Base-by-base conservation (phyloP, 2,113 vertebrate genomes). In the Potamarius usumacintae region DNA sequence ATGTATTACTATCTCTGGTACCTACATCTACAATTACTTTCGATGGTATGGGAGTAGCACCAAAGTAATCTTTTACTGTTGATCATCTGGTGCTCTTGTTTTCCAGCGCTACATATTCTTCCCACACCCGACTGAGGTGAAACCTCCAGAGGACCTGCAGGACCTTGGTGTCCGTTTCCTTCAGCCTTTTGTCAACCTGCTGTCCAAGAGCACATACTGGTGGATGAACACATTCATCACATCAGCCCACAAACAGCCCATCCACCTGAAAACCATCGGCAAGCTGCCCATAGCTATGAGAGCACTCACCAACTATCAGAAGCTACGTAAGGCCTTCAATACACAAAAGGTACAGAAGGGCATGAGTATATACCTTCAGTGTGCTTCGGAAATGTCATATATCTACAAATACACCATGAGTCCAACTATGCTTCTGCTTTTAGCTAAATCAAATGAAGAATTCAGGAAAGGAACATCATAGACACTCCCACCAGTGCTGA, bases 191-290 rank as follows among this genome's bases (percentile, higher is more conserved):
- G 98, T 99, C 83, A 99, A 99, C 93, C 94, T 99, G 83, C 91
- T 99, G 9, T 99, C 98, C 88, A 99, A 99, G 94, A 97, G 97
- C 92, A 99, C 98, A 0, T 99, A 99, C 91, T 99, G 98, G 98
- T 99, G 98, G 98, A 99, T 99, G 98, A 99, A 99, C 67, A 96
- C 97, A 0, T 99, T 99, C 94, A 99, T 99, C 91, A 99, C 97
- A 90, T 96, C 97, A 0, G 98, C 98, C 34, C 98, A 99, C 93
- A 96, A 96, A 88, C 96, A 97, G 57, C 98, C 98, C 79, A 99
- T 99, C 58, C 97, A 99, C 92, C 95, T 99, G 89, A 98, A 98
- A 90, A 97, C 96, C 91, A 99, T 99, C 25, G 98, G 98, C 84
- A 99, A 97, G 89, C 95, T 99, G 65, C 98, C 98, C 88, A 98